These are phyloP conservation scores for Synaphobranchus kaupii DNA, from an alignment of 2,797 vertebrate genomes.

Conservation along the genomic window DNA sequence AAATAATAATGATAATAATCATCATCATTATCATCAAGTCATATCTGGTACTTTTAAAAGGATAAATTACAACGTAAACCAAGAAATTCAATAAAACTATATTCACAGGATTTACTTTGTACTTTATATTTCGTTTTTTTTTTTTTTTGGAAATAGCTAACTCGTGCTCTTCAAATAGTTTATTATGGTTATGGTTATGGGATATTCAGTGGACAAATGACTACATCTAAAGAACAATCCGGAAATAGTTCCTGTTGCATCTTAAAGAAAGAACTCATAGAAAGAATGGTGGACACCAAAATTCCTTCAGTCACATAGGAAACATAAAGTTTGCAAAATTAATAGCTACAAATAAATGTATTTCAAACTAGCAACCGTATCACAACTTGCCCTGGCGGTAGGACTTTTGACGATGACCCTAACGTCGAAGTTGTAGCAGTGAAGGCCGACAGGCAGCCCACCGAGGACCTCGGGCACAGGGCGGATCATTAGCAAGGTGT, in stretches of 20 bases:
- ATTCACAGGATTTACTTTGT: neutral
- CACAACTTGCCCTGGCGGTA: neutral
- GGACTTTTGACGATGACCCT: neutral
- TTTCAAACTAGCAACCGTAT: too few relatives aligned
- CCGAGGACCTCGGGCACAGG: neutral
- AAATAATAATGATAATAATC: neutral
- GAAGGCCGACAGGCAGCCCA: neutral
- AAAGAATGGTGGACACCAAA: too few relatives aligned
- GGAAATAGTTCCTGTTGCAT: too few relatives aligned
- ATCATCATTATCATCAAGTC: neutral
- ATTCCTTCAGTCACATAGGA: too few relatives aligned
- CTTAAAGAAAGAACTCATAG: neutral
- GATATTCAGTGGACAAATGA: neutral
- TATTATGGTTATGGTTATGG: neutral
- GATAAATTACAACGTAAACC: neutral
- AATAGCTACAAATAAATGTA: too few relatives aligned
- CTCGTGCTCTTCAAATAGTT: neutral
- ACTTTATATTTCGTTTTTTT: neutral
- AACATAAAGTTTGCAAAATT: too few relatives aligned
- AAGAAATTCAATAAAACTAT: neutral
- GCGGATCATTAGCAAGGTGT: conserved; percentile 2
- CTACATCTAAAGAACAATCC: too few relatives aligned
- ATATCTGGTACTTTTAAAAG: neutral
- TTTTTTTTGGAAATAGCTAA: neutral
- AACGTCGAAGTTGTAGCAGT: neutral